Percentiles rank a stretch among this genome's conserved stretches.
Evolutionary conservation across 2,888 invertebrate genomes (phyloP).

Genomic region (Isotomurus palustris): DNA sequence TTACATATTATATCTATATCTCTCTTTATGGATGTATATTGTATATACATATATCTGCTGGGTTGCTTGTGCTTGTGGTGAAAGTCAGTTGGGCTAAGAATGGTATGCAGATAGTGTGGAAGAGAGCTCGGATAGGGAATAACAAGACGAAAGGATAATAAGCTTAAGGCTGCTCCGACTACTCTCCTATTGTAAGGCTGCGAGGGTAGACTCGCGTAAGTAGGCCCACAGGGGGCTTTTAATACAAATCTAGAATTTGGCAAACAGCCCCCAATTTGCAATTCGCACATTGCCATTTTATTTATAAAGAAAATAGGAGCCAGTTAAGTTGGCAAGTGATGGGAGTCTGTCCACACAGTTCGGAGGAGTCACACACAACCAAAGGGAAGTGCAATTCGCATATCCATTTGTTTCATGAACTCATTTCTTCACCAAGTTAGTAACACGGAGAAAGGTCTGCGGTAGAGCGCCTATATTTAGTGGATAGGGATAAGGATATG

Average conservation of each 20-base stretch:
- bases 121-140: too few species aligned
- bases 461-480: neutral
- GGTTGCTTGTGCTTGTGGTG: too few species aligned
- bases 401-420: conserved; percentile 1
- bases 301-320: conserved; percentile 4
- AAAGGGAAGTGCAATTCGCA: conserved; percentile 1
- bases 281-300: conserved; percentile 2
- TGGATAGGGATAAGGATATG: too few species aligned
- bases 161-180: too few species aligned
- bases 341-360: neutral
- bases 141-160: too few species aligned
- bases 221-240: conserved; percentile 1
- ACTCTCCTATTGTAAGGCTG: too few species aligned
- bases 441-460: neutral
- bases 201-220: too few species aligned
- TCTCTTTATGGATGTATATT: too few species aligned
- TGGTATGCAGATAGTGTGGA: too few species aligned
- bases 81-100: too few species aligned
- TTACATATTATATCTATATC: too few species aligned
- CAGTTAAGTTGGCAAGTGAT: neutral
- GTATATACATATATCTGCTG: too few species aligned
- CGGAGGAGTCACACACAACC: neutral
- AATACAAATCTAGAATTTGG: conserved; percentile 3
- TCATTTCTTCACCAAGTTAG: neutral
- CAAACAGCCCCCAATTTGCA: conserved; percentile 3